Conservation (phyloP, 2,113 vertebrate species). For the Leucopsar rothschildi region DNA sequence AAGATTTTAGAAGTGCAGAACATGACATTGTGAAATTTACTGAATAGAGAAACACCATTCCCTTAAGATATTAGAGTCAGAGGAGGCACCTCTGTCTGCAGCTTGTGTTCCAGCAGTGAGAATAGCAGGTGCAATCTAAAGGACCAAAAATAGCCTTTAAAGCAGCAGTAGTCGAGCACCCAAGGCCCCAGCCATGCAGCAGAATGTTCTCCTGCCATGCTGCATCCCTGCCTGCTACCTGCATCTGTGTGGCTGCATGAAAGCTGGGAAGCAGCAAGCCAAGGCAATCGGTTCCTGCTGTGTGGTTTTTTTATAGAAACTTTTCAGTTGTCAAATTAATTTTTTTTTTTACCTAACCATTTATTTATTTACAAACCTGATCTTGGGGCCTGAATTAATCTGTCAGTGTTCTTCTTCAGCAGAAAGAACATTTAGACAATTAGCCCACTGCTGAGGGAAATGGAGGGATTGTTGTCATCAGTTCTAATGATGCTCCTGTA, state of each 20-base stretch:
- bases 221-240: background rate
- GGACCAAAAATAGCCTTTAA: background rate
- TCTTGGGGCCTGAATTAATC: background rate
- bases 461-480: background rate
- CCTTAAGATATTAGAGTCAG: background rate
- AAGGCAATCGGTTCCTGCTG: background rate
- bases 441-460: background rate
- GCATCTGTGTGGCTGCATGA: rapidly evolving
- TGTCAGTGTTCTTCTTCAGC: background rate
- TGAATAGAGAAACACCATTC: background rate
- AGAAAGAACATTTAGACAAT: background rate
- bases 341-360: background rate
- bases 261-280: background rate
- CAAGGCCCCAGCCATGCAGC: background rate
- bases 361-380: background rate
- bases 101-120: background rate
- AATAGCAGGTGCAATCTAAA: background rate
- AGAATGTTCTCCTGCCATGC: background rate
- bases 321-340: background rate
- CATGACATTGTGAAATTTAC: background rate
- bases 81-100: background rate
- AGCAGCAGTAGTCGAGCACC: background rate
- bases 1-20: background rate
- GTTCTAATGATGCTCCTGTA: background rate
- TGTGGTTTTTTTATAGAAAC: background rate